Percentiles rank a stretch among this genome's conserved stretches.
phyloP scores from a whole-genome alignment of 2,888 invertebrate genomes.

The Phytoseiulus persimilis region DNA sequence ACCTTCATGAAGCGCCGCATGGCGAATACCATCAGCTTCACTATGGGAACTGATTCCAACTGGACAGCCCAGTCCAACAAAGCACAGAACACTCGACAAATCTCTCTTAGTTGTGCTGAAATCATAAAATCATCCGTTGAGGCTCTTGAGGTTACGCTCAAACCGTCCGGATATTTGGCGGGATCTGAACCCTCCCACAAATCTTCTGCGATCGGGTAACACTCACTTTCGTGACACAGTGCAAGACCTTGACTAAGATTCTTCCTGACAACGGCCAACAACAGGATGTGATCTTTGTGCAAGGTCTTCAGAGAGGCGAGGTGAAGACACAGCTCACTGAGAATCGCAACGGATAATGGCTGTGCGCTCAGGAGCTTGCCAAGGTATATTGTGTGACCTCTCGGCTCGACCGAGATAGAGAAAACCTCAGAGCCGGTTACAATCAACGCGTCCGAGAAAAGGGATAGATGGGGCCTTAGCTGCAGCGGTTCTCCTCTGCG shows the following conservation, averaged over 20 bases:
- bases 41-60: constrained; percentile 17
- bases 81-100: constrained; percentile 7
- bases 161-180: too few species aligned
- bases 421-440: neutral
- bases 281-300: neutral
- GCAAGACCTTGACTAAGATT: neutral
- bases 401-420: constrained; percentile 6
- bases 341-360: neutral
- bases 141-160: too few species aligned
- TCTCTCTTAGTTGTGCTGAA: constrained; percentile 9
- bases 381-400: constrained; percentile 6
- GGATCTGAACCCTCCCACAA: neutral
- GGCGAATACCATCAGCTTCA: constrained; percentile 19
- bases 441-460: neutral
- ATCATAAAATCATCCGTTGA: neutral
- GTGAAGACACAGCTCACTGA: constrained; percentile 24
- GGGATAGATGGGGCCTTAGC: neutral
- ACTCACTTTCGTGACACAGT: neutral
- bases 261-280: constrained; percentile 8
- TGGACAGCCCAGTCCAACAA: constrained; percentile 20
- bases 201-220: too few species aligned
- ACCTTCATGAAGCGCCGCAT: constrained; percentile 25
- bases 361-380: constrained; percentile 11
- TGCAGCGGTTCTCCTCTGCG: neutral
- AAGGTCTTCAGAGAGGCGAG: neutral